These are phyloP conservation scores for Stegastes partitus DNA, from an alignment of 2,113 vertebrate genomes.

Conservation along the genomic window DNA sequence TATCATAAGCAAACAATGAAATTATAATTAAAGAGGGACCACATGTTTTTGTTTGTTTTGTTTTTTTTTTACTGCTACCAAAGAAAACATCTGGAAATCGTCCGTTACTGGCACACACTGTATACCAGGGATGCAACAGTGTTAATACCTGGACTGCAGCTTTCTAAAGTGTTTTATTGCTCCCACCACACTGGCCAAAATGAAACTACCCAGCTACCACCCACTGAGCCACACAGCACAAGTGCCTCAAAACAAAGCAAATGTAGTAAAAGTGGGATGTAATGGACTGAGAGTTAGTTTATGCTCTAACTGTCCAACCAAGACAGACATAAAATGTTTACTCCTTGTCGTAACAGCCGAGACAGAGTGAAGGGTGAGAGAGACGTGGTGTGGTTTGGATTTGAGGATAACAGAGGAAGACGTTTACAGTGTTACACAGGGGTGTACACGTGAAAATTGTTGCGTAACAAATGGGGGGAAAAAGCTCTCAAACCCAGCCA, in stretches of 20 bases:
- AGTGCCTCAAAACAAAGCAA: constrained; percentile 22
- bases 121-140: background rate
- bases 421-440: too few species aligned
- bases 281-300: constrained; percentile 1
- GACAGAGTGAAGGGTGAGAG: too few species aligned
- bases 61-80: background rate
- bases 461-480: too few species aligned
- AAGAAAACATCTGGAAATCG: constrained; percentile 4
- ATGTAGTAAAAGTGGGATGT: constrained; percentile 14
- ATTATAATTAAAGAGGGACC: background rate
- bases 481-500: too few species aligned
- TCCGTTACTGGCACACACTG: background rate
- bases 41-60: too few species aligned
- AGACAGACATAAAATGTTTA: background rate
- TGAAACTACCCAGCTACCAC: constrained; percentile 1
- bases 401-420: too few species aligned
- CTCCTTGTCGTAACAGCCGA: background rate
- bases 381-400: too few species aligned
- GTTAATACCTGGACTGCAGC: constrained; percentile 1
- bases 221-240: constrained; percentile 4
- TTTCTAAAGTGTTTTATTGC: constrained; percentile 10
- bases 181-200: constrained; percentile 20
- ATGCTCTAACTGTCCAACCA: constrained; percentile 8
- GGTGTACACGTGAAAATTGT: too few species aligned
- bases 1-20: background rate